Conservation (phyloP, 2,797 vertebrate genomes). For the Odontamblyopus lacepedii region DNA sequence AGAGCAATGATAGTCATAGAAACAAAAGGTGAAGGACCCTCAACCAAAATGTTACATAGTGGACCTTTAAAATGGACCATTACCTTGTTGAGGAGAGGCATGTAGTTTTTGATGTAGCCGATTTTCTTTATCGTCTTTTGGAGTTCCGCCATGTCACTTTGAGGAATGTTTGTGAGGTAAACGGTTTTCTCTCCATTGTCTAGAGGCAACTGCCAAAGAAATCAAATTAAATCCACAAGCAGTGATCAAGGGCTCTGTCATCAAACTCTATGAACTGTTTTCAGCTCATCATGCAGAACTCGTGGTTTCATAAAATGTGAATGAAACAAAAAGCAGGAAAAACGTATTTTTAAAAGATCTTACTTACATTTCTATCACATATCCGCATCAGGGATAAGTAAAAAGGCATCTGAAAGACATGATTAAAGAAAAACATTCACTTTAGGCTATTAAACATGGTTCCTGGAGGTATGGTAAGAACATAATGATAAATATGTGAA, state of each 20-base stretch:
- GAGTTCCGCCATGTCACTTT: slow-evolving; percentile 1
- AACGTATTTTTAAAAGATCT: neutral
- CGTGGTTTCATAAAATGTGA: too few relatives aligned
- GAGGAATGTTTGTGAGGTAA: slow-evolving; percentile 40
- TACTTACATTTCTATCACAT: slow-evolving; percentile 33
- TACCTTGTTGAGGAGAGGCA: slow-evolving; percentile 67
- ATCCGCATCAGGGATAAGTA: slow-evolving; percentile 41
- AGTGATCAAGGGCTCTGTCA: too few relatives aligned
- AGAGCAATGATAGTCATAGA: too few relatives aligned
- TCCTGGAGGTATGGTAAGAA: too few relatives aligned
- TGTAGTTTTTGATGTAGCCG: slow-evolving; percentile 13
- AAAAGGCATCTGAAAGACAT: slow-evolving; percentile 42
- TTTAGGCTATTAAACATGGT: too few relatives aligned
- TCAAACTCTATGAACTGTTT: too few relatives aligned
- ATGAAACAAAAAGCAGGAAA: too few relatives aligned
- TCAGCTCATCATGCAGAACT: too few relatives aligned
- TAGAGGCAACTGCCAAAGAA: neutral
- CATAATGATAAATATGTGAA: too few relatives aligned
- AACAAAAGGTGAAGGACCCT: too few relatives aligned
- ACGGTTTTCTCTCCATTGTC: neutral
- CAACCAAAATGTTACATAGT: too few relatives aligned
- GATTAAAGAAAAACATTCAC: neutral
- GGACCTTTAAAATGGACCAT: neutral
- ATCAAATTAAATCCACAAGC: neutral
- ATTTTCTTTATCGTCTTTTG: slow-evolving; percentile 24